Evolutionary conservation across 2,888 invertebrate genomes (phyloP), one percentile per base, ranked within the genome.

Genomic region (Anodontia alba): DNA sequence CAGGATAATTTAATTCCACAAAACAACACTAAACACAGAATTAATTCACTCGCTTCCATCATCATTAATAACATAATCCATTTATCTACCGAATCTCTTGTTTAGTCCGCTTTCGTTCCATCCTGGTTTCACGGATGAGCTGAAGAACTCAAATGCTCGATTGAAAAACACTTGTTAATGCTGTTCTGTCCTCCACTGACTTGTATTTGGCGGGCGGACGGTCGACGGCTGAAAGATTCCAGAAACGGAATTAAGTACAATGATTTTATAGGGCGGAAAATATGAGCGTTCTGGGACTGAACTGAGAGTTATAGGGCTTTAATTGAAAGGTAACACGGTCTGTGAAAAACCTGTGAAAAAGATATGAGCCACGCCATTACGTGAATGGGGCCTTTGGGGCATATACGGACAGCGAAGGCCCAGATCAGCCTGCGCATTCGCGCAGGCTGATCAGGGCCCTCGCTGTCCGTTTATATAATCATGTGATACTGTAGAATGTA

Each of bases 21-120:
- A 62, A 62, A 62, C n/a, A 62, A 33, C 62, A 62, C 33, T 33
- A 62, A 12, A 62, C 62, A 62, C 62, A 62, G 62, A 62, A 62
- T 33, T 29, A 33, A 26, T 33, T 31, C 17, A 17, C 12, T 62
- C 29, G n/a, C 31, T 62, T 62, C 62, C 62, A 62, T 62, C 29
- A n/a, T 62, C 62, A 54, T 26, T 62, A 33, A 31, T 33, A 29
- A 33, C 12, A 29, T 62, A 62, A 62, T 62, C 62, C 62, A 62
- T 10, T 62, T 33, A 62, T 62, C 62, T 17, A 31, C 33, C 29
- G 33, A 23, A 62, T 62, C 62, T 62, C 62, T 62, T 33, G 62
- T 33, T 33, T 33, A 10, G 15, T 62, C 33, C 62, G 62, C 62
- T 33, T 3, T 5, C 33, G 1, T 62, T 1, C 31, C 62, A 62